These are phyloP conservation scores for Echiichthys vipera DNA, from an alignment of 2,797 vertebrate genomes.

Conservation along the genomic window DNA sequence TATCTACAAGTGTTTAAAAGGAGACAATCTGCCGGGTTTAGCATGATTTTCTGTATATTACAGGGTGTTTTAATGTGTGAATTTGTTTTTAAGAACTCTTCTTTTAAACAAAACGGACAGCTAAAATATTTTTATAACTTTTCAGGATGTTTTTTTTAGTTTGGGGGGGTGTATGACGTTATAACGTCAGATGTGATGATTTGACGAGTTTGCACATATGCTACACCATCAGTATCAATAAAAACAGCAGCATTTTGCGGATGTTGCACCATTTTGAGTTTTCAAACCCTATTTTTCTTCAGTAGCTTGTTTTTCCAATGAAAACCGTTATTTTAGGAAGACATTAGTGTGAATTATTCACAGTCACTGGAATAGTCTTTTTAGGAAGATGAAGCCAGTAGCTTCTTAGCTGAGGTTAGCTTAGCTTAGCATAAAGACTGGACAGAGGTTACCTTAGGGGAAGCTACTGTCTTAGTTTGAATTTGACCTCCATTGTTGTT, in stretches of 20 bases:
- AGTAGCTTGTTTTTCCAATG: not conserved
- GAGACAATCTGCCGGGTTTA: not conserved
- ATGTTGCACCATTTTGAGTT: not conserved
- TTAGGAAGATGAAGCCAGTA: not conserved
- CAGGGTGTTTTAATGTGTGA: not conserved
- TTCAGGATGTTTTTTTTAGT: not conserved
- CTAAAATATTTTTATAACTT: not conserved
- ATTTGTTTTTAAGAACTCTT: not conserved
- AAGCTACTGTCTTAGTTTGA: not conserved
- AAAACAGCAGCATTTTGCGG: not conserved
- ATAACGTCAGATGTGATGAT: not conserved
- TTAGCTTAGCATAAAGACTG: not conserved
- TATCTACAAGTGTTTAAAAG: not conserved
- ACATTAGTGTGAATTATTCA: not conserved
- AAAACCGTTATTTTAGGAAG: not conserved
- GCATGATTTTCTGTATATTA: not conserved
- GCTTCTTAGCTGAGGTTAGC: too few species aligned
- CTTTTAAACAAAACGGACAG: not conserved
- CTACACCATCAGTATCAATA: not conserved
- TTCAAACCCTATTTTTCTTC: not conserved
- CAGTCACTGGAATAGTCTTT: not conserved
- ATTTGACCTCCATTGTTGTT: too few species aligned
- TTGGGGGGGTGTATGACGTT: not conserved
- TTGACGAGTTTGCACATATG: not conserved
- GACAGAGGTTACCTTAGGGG: not conserved